A percentile compares a stretch with the other conserved stretches of the same genome.
Evolutionary conservation across 1,140 invertebrate genomes (phyloP).

Genomic region (Diplogasteroides magnus): DNA sequence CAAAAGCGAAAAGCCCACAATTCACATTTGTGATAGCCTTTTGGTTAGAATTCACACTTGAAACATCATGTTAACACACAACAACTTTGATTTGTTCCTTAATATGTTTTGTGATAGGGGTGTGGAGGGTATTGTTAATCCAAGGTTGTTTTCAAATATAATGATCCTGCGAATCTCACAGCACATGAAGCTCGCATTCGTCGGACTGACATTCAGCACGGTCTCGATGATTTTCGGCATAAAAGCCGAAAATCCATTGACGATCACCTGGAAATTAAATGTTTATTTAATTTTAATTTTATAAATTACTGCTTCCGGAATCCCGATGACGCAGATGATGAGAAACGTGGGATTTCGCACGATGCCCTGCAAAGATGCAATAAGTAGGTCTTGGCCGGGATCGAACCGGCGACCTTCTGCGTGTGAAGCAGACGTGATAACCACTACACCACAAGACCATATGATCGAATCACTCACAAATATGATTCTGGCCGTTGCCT

Average conservation of each 20-base stretch:
- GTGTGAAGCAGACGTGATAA: not conserved
- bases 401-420: not conserved
- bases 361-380: slow-evolving; percentile 44
- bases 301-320: slow-evolving; percentile 47
- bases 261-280: slow-evolving; percentile 22
- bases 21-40: no score
- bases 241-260: slow-evolving; percentile 54
- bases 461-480: not conserved
- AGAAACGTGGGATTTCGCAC: slow-evolving; percentile 53
- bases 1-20: no score
- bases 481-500: not conserved
- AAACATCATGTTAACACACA: no score
- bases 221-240: slow-evolving; percentile 55
- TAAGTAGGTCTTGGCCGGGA: not conserved
- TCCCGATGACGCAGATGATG: slow-evolving; percentile 48
- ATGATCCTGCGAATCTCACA: no score
- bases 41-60: no score
- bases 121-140: no score
- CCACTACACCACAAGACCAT: slow-evolving; percentile 1
- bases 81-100: no score
- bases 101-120: no score
- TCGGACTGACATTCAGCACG: slow-evolving; percentile 47
- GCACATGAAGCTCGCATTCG: slow-evolving; percentile 47
- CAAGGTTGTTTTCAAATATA: no score
- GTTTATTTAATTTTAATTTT: not conserved